Percentiles rank a stretch among this genome's conserved stretches.
These are phyloP conservation scores for Pipa parva DNA, from an alignment of 2,113 vertebrate genomes.

Conservation along the genomic window DNA sequence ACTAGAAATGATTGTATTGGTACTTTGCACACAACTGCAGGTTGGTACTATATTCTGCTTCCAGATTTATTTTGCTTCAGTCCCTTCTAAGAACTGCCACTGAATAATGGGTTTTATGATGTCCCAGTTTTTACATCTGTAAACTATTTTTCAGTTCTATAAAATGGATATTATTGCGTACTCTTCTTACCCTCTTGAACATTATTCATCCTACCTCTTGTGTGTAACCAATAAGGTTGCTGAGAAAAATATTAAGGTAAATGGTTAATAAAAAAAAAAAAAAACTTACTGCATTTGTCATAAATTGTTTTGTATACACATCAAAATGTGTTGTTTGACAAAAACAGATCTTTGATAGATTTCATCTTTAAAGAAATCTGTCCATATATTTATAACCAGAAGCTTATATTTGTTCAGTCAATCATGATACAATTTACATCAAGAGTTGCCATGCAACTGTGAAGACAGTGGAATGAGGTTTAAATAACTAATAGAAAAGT, in stretches of 20 bases:
- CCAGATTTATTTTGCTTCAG: neutral
- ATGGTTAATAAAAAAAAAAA: too few relatives aligned
- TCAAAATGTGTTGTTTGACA: neutral
- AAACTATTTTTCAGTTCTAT: neutral
- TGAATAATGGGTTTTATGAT: neutral
- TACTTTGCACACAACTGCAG: constrained; percentile 10
- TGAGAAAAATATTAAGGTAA: too few relatives aligned
- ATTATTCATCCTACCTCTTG: neutral
- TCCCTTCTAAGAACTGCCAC: constrained; percentile 4
- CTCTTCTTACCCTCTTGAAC: neutral
- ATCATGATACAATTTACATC: constrained; percentile 39
- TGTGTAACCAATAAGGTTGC: too few relatives aligned
- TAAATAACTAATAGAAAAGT: neutral
- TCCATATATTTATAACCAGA: neutral
- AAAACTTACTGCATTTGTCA: too few relatives aligned
- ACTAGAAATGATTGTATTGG: constrained; percentile 26
- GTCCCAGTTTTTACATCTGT: neutral
- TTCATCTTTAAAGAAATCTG: neutral
- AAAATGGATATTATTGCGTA: neutral
- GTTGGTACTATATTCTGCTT: neutral
- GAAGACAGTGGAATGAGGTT: constrained; percentile 25
- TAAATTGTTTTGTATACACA: neutral
- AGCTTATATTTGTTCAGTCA: neutral
- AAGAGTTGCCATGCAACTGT: constrained; percentile 4
- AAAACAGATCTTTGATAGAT: neutral